Base-by-base conservation (phyloP, 2,888 invertebrate species). In the Heteropelma amictum region DNA sequence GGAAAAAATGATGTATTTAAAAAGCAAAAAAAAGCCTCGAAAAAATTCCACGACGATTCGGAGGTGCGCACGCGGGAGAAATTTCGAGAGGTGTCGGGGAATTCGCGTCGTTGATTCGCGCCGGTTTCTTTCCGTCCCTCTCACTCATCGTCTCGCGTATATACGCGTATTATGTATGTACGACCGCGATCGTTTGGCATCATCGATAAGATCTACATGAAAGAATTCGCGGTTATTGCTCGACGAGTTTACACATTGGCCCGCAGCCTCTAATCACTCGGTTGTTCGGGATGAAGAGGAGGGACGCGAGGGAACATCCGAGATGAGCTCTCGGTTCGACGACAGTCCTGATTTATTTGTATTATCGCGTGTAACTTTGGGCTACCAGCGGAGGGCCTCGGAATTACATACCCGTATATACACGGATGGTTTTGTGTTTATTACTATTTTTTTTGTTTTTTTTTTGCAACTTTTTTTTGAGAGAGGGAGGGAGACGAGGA, bases 301-400 rank as follows among this genome's bases (percentile, higher is more conserved):
- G 64, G 61, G 67, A 51, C n/a, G 45, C 21, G 10, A 12, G 60
- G 33, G 28, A 40, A 40, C n/a, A 30, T 60, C 30, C 61, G 75
- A 67, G 51, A 51, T 70, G 56, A 71, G 76, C 79, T 79, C 35
- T 49, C 45, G 74, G n/a, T 84, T 82, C 81, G 82, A 82, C 81
- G 81, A 84, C 84, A 85, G 82, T 85, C 76, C 82, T 82, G 84
- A 87, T 87, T 87, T 86, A 86, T 85, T 80, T 75, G 85, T 84
- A 83, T 83, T 84, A 72, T 79, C 70, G 42, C 14, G 19, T 23
- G 51, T 23, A 28, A 65, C 19, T 14, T 35, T 38, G 38, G 42
- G 42, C 64, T 49, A 28, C 58, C 33, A 64, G 38, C 35, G 35
- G 5, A 26, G n/a, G 23, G 2, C 21, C 14, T n/a, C 38, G 6